phyloP scores from a whole-genome alignment of 92 coral and sea anemone species.

The Epizoanthus scotinus region DNA sequence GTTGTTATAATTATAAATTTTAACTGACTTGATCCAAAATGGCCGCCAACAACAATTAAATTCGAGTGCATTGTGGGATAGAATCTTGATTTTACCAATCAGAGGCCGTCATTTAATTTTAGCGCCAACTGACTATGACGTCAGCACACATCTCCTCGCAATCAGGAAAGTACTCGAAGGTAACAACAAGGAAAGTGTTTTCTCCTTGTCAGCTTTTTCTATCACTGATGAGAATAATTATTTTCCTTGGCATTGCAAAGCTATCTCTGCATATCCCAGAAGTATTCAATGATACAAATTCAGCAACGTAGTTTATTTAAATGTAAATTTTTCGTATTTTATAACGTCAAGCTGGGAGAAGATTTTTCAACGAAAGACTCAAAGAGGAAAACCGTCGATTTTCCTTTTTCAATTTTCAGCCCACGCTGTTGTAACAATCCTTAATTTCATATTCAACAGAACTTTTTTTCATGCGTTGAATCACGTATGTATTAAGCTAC shows the following conservation, averaged over 20 bases:
- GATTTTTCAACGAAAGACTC: not conserved
- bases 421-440: not conserved
- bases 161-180: constrained; percentile 28
- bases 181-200: not conserved
- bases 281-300: not conserved
- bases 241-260: not conserved
- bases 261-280: not conserved
- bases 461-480: not conserved
- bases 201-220: not conserved
- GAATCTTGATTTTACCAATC: constrained; percentile 55
- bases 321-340: not conserved
- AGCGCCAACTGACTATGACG: constrained; percentile 27
- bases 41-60: constrained; percentile 83
- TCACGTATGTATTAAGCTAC: not conserved
- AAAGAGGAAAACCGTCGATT: not conserved
- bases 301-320: not conserved
- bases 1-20: constrained; percentile 51
- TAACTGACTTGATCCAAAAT: constrained; percentile 72
- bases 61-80: constrained; percentile 54
- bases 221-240: not conserved
- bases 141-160: not conserved
- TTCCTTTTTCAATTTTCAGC: not conserved
- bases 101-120: constrained; percentile 37
- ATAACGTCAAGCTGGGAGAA: constrained; percentile 26
- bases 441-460: not conserved